Evolutionary conservation across 2,113 vertebrate genomes (phyloP), one percentile per base, ranked within the genome.

Genomic region (Sinocyclocheilus maitianheensis): DNA sequence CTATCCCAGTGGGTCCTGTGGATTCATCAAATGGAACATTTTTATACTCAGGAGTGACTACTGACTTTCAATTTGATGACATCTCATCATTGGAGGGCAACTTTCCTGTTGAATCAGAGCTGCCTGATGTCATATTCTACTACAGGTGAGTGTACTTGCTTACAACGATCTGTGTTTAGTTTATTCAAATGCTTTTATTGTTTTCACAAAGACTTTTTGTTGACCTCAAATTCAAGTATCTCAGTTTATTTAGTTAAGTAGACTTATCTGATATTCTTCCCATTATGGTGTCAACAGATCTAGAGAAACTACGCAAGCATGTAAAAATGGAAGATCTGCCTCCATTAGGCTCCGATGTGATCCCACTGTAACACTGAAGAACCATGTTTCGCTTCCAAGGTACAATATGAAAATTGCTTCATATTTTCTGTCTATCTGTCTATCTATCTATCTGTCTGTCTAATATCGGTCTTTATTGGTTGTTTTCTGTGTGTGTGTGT

Each of bases 51-150:
- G 98, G 97, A 6, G 95, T 98, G 90, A 97, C 96, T 43, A 94
- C 94, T 55, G 88, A 96, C 40, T 90, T 90, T 0, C 85, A 84
- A 3, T 88, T 98, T 86, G 94, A 92, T 1, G 88, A 93, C 83
- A 94, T 99, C 86, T 92, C 92, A 2, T 96, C 97, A 74, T 94
- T 94, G 4, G 72, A 91, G 1, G 92, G 94, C 78, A 87, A 94
- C 55, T 99, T 98, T 62, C 94, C 95, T 3, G 34, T 91, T 0
- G 88, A 91, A 69, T 87, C 89, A 0, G 85, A 89, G n/a, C 92
- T 97, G 63, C 95, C 95, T 0, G 98, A 99, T 84, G 90, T 99
- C 86, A 94, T 98, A 90, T 99, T 98, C 92, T 99, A 97, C 92
- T 98, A 95, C 90, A 96, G 95, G 98, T 98, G 93, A 94, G 46